Evolutionary conservation across 1,140 invertebrate species (phyloP).

Genomic region (Daktulosphaira vitifoliae): DNA sequence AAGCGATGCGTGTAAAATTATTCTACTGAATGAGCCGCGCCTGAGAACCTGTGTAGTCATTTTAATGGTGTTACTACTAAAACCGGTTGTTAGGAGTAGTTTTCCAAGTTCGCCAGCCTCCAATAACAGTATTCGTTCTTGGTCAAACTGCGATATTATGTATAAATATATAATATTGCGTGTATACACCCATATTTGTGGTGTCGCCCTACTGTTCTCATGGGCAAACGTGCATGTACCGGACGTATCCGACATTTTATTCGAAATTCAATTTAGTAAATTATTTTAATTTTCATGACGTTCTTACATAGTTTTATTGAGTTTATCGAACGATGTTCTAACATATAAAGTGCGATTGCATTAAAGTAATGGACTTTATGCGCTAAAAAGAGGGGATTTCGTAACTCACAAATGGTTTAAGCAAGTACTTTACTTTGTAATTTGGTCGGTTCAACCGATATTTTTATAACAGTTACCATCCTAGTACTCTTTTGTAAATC

Average conservation of each 20-base stretch:
- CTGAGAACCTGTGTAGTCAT: not conserved
- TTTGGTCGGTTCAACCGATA: too few species aligned
- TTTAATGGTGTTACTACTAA: conserved; percentile 19
- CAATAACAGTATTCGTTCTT: conserved; percentile 28
- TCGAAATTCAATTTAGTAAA: too few species aligned
- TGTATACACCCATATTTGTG: conserved; percentile 5
- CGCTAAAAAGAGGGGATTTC: too few species aligned
- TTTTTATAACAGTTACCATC: too few species aligned
- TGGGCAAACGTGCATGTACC: conserved; percentile 5
- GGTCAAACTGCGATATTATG: conserved; percentile 25
- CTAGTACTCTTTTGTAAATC: too few species aligned
- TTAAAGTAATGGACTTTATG: too few species aligned
- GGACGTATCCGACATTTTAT: not conserved
- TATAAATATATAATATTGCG: not conserved
- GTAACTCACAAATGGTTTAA: too few species aligned
- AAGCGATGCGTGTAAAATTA: conserved; percentile 20
- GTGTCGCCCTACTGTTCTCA: conserved; percentile 4
- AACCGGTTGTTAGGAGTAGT: conserved; percentile 26
- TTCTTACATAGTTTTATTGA: too few species aligned
- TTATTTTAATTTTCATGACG: too few species aligned
- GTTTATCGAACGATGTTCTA: too few species aligned
- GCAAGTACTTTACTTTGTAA: too few species aligned
- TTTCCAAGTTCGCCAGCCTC: conserved; percentile 20
- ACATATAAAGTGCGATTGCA: too few species aligned
- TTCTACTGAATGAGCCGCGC: conserved; percentile 12